These are phyloP conservation scores for Microctonus brassicae DNA, from an alignment of 2,888 invertebrate species.

Conservation along the genomic window DNA sequence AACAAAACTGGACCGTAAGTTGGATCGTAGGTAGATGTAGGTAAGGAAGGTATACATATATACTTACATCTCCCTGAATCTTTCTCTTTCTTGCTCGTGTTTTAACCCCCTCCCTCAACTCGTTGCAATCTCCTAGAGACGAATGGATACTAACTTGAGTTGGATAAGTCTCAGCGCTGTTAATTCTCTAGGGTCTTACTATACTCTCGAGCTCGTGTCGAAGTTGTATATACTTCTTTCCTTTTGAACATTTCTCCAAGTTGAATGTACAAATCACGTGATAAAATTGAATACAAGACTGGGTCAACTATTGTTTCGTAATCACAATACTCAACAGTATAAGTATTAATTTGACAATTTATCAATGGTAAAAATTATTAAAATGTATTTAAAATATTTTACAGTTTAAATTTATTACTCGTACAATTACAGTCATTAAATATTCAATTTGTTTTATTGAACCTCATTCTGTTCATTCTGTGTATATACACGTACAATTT, in stretches of 20 bases:
- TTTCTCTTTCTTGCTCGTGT: constrained; percentile 15
- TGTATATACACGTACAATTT: not conserved
- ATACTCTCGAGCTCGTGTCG: constrained; percentile 17
- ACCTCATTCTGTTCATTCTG: too few species aligned
- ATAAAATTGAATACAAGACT: not conserved
- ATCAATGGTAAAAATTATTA: too few species aligned
- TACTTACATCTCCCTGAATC: constrained; percentile 15
- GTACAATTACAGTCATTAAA: too few species aligned
- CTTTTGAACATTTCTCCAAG: not conserved
- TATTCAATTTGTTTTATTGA: too few species aligned
- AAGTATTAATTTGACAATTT: too few species aligned
- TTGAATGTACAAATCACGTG: constrained; percentile 36
- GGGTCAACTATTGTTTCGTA: not conserved
- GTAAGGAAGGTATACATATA: not conserved
- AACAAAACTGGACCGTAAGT: constrained; percentile 38
- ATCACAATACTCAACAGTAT: not conserved
- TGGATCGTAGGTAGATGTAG: constrained; percentile 20
- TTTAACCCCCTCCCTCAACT: not conserved
- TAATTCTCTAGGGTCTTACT: constrained; percentile 36
- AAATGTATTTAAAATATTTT: too few species aligned
- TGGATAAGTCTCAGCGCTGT: constrained; percentile 43
- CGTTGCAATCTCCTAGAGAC: constrained; percentile 23
- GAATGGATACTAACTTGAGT: constrained; percentile 28
- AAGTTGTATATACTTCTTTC: constrained; percentile 23
- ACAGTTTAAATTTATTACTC: too few species aligned